These are phyloP conservation scores for Drymodes brunneopygia DNA, from an alignment of 2,113 vertebrate species.

Conservation along the genomic window DNA sequence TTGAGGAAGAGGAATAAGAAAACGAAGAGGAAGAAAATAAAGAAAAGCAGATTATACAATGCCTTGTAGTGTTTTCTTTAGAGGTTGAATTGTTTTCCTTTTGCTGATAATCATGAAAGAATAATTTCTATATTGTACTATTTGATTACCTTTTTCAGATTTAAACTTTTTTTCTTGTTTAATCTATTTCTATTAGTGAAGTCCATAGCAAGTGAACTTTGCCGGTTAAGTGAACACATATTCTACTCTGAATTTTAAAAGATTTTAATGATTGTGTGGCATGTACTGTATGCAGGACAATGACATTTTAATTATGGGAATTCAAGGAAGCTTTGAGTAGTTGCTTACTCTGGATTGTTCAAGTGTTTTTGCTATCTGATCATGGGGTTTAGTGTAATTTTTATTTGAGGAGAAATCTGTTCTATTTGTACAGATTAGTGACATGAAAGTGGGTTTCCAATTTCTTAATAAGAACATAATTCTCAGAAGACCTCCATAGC, in stretches of 20 bases:
- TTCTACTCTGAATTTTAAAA: neutral
- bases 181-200: neutral
- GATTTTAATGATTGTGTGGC: rapidly evolving
- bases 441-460: neutral
- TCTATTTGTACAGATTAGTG: neutral
- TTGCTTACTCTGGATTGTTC: neutral
- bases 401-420: neutral
- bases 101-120: neutral
- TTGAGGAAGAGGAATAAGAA: neutral
- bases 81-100: neutral
- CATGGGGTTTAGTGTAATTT: rapidly evolving
- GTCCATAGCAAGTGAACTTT: neutral
- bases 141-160: neutral
- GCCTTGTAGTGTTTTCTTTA: neutral
- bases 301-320: neutral
- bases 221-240: neutral
- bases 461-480: neutral
- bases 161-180: neutral
- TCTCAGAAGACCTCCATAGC: neutral
- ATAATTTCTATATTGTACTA: neutral
- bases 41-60: neutral
- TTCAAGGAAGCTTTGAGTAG: neutral
- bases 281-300: neutral
- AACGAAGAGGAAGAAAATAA: neutral
- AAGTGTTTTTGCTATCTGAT: neutral